Base-by-base conservation (phyloP, 92 coral and sea anemone species). In the Metridium senile region DNA sequence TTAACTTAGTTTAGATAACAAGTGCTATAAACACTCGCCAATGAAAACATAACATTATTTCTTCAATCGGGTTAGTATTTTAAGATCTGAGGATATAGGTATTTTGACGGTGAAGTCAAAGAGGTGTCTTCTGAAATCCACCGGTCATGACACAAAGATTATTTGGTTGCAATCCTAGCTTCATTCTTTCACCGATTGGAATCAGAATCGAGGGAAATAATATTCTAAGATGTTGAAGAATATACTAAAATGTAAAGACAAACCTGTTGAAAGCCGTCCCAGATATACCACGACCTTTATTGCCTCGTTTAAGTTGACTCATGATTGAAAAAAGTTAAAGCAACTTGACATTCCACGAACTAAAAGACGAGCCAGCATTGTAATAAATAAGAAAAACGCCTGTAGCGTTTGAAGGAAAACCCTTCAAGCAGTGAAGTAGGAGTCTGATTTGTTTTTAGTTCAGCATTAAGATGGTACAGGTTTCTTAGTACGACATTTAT, bases 281-380 rank as follows among this genome's bases (percentile, higher is more conserved):
- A 1, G 76, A 33, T 67, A 81, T 66, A 54, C 87, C 89, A 66
- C 97, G 97, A 75, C 80, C 85, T 84, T 88, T 75, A 89, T 88
- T 75, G 87, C 88, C 81, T 30, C 78, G 81, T 81, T 84, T 87
- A 77, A 47, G 23, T 46, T 64, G 89, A 82, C 58, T 91, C 97
- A 91, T 91, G 79, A 80, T 85, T 52, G 87, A 88, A 84, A 85
- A 78, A 85, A 89, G 87, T 82, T 89, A 74, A 86, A 69, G 46
- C 64, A 72, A 85, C 77, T 84, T 87, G 90, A 74, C 85, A 77
- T 88, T 85, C 93, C 93, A 89, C 83, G 85, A 58, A 79, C 88
- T 68, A 77, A 35, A 75, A 74, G 52, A 84, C 81, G 83, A 66
- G 74, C 83, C 75, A 71, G 68, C 73, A 68, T 79, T 54, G 73